Percentiles rank a stretch among this genome's conserved stretches.
These are phyloP conservation scores for Ostrea edulis DNA, from an alignment of 1,140 invertebrate species.

Conservation along the genomic window DNA sequence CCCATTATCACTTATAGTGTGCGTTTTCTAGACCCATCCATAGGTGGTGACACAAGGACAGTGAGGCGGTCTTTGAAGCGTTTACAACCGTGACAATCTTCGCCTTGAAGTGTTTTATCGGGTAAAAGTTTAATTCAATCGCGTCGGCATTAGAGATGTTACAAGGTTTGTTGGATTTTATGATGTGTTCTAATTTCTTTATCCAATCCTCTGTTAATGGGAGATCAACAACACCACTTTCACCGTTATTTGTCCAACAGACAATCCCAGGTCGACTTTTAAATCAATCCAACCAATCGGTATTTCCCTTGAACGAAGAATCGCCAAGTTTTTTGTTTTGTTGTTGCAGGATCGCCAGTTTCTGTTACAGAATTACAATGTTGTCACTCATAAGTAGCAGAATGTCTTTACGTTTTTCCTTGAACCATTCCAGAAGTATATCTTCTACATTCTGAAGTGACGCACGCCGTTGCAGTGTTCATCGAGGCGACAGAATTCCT, in stretches of 20 bases:
- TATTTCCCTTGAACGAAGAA: conserved; percentile 66
- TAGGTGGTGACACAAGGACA: conserved; percentile 77
- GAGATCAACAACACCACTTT: conserved; percentile 37
- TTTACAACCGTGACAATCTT: conserved; percentile 69
- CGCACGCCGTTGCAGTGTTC: neutral
- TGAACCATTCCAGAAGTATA: conserved; percentile 5
- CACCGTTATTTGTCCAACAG: conserved; percentile 37
- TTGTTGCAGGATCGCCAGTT: neutral
- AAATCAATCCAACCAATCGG: conserved; percentile 73
- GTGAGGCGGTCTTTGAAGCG: conserved; percentile 79
- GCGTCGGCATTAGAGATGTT: conserved; percentile 57
- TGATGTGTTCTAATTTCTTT: neutral
- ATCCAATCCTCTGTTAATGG: neutral
- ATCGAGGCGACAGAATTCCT: neutral
- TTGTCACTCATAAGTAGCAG: conserved; percentile 4
- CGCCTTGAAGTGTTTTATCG: conserved; percentile 45
- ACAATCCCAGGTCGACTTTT: conserved; percentile 61
- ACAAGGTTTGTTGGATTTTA: neutral
- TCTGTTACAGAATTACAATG: neutral
- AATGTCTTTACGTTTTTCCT: neutral
- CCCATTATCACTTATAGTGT: conserved; percentile 78
- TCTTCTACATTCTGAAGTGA: neutral
- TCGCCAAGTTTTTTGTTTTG: neutral
- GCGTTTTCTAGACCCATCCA: conserved; percentile 64
- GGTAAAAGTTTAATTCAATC: conserved; percentile 47